Evolutionary conservation across 2,797 vertebrate genomes (phyloP).

Genomic region (Tarsius wallacei): DNA sequence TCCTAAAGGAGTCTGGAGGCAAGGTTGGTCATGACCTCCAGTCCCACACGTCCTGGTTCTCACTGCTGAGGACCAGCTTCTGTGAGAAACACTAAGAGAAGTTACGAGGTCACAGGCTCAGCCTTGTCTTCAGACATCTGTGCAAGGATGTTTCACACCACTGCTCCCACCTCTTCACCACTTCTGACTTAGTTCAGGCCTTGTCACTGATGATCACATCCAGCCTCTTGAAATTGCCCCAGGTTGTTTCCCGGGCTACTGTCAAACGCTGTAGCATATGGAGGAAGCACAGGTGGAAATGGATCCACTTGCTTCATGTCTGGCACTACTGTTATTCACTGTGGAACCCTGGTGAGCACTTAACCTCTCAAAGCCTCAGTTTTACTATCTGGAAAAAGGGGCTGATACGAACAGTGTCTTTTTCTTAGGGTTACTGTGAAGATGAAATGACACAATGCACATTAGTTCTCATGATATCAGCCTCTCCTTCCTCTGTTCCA

Average conservation of each 20-base stretch:
- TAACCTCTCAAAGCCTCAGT: not conserved
- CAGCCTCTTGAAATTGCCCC: not conserved
- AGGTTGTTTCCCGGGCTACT: not conserved
- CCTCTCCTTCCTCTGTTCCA: not conserved
- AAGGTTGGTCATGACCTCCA: not conserved
- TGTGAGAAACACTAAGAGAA: not conserved
- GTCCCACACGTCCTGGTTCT: not conserved
- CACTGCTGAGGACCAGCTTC: not conserved
- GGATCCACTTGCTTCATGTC: not conserved
- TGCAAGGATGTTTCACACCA: not conserved
- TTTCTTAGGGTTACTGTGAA: not conserved
- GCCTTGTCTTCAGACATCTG: not conserved
- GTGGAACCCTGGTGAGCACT: not conserved
- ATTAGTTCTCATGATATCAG: not conserved
- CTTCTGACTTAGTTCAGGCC: not conserved
- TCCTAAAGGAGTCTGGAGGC: not conserved
- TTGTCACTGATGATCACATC: not conserved
- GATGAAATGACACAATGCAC: not conserved
- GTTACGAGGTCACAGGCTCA: not conserved
- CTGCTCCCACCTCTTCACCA: not conserved
- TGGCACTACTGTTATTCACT: not conserved
- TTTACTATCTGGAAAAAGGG: constrained; percentile 19
- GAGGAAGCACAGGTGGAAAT: not conserved
- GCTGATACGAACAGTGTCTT: not conserved
- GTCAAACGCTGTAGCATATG: fast-evolving